phyloP scores from a whole-genome alignment of 37 sponge, comb jelly and placozoan species.

The Axinella damicornis region DNA sequence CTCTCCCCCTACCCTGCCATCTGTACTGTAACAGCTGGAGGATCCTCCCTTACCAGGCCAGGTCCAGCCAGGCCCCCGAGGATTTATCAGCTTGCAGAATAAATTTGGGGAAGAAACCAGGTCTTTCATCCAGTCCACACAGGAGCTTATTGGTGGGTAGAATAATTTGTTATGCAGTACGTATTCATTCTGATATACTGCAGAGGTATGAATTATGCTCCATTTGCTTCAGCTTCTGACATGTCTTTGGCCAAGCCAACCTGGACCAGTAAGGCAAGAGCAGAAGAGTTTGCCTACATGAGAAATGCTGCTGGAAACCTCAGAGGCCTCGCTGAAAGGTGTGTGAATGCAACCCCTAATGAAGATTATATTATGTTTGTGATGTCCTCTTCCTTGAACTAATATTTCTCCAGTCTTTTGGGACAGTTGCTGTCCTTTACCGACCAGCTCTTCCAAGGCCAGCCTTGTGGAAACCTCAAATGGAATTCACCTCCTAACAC shows the following conservation, averaged over 20 bases:
- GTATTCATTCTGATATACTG: no score
- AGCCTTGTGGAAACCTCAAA: constrained; percentile 50
- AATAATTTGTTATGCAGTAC: background rate
- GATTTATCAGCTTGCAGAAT: constrained; percentile 79
- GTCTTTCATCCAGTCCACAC: constrained; percentile 65
- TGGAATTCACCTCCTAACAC: constrained; percentile 69
- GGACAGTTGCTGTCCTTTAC: constrained; percentile 76
- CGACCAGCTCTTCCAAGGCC: constrained; percentile 70
- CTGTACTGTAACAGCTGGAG: constrained; percentile 53
- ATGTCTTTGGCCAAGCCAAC: constrained; percentile 82
- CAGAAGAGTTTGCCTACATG: constrained; percentile 62
- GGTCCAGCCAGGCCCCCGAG: constrained; percentile 78
- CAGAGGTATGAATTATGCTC: no score
- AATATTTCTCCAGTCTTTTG: constrained; percentile 43
- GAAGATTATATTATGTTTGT: no score
- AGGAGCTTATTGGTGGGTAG: constrained; percentile 76
- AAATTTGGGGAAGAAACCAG: constrained; percentile 71
- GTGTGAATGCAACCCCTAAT: background rate
- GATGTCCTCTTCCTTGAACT: background rate
- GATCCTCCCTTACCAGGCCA: constrained; percentile 72
- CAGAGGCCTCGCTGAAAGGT: constrained; percentile 75
- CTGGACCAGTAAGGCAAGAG: constrained; percentile 27
- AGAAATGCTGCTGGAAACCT: constrained; percentile 56
- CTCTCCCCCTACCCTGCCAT: background rate
- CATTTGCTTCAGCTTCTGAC: constrained; percentile 57